Base-by-base conservation (phyloP, 2,888 invertebrate species). In the Andrena fulva region DNA sequence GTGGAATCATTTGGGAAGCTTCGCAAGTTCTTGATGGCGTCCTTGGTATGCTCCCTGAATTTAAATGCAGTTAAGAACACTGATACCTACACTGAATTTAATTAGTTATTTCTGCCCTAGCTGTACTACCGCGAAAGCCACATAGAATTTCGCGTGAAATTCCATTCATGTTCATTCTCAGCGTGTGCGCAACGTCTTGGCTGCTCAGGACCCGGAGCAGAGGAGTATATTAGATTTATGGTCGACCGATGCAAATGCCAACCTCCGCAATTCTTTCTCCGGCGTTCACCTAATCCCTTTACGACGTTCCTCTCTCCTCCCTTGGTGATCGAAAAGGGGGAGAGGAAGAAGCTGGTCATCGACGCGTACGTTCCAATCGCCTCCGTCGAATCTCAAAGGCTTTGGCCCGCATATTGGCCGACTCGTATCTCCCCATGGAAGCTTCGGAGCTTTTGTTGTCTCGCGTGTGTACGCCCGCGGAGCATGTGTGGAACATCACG, bases 301-400 rank as follows among this genome's bases (percentile, higher is more conserved):
- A 77, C 67, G 83, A 84, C 50, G 84, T 52, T 67, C 59, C 31
- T 31, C 70, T 35, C 62, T 29, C 16, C 31, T 20, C 24, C 12
- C 16, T 35, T 16, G 52, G 42, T 20, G 52, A 66, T 59, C 16
- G 54, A 27, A 50, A 63, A 33, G 42, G 12, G 48, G 27, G 50
- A 27, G 6, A 52, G 33, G 52, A 48, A 74, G 72, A 62, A 54
- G 63, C n/a, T 50, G 85, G 87, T 85, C 87, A 87, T 78, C 82
- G 87, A 69, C 80, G 67, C 48, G 68, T 63, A 54, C 76, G 48
- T 75, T 75, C 75, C 79, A 82, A 87, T 87, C 77, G 71, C 74
- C 81, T 62, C 63, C 74, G 84, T 88, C 85, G 85, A 91, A 89
- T 91, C 87, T 89, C 83, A 81, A 86, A 91, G 90, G 90, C 87